Evolutionary conservation across 1,140 invertebrate species (phyloP), one percentile per base, ranked within the genome.

Genomic region (Polypedilum vanderplanki): DNA sequence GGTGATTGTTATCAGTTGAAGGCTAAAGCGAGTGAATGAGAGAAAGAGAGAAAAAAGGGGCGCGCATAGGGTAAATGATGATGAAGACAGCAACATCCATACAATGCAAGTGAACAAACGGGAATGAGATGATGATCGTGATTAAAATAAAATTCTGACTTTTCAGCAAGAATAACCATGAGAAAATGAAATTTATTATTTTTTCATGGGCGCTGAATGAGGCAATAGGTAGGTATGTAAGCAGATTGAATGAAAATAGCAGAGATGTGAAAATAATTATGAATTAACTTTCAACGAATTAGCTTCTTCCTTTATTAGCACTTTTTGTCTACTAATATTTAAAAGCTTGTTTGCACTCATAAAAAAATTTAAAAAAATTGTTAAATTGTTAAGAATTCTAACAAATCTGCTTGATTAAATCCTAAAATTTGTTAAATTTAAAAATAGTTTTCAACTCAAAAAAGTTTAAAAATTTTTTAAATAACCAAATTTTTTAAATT

Each of bases 151-250:
- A 33, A 33, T 33, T 33, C 46, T 57, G 46, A 57, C 46, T 57
- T 57, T 57, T 57, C 46, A 57, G 46, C 46, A 57, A 46, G 15
- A n/a, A 57, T 57, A 57, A n/a, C 46, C n/a, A 9, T 20, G 7
- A 18, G 20, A 70, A 70, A 67, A 57, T 57, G 8, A 22, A 70
- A 70, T 70, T 70, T 70, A 70, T 70, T 70, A 70, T 17, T 18
- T 70, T 70, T 70, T 70, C 18, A 70, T 70, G 17, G 65, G 15
- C 18, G 17, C 46, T n/a, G 46, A 12, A 57, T n/a, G n/a, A n/a
- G n/a, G n/a, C n/a, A n/a, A n/a, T 57, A 8, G 24, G 24, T 33
- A 33, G 24, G 24, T 33, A 33, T 1, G 24, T 5, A 33, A 33
- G 5, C 5, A 3, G 24, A 33, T 3, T 33, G 24, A 33, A 33